A percentile compares a stretch with the other conserved stretches of the same genome.
These are phyloP conservation scores for Rhabdomys dilectus DNA, from an alignment of 2,113 vertebrate genomes.

Conservation along the genomic window DNA sequence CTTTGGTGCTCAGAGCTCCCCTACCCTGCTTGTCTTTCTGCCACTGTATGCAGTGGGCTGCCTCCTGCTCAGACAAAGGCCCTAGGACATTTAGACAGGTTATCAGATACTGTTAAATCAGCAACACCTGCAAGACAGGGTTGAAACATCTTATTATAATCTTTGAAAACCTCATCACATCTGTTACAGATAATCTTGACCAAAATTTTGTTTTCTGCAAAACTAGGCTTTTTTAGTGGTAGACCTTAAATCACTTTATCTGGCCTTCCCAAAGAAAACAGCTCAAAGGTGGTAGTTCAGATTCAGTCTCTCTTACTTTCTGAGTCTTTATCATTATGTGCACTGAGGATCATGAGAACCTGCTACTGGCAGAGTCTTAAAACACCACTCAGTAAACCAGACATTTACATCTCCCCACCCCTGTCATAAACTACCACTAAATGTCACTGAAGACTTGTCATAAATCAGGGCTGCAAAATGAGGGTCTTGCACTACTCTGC, in stretches of 20 bases:
- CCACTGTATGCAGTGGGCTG: background rate
- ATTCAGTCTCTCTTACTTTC: slow-evolving; percentile 51
- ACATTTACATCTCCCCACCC: background rate
- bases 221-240: background rate
- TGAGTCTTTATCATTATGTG: background rate
- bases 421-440: background rate
- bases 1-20: background rate
- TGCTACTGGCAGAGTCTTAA: background rate
- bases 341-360: background rate
- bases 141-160: background rate
- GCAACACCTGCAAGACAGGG: background rate
- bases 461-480: slow-evolving; percentile 46
- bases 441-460: background rate
- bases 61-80: too few species aligned
- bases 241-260: slow-evolving; percentile 2
- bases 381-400: background rate
- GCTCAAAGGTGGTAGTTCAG: slow-evolving; percentile 59
- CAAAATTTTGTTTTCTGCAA: slow-evolving; percentile 57
- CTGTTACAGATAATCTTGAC: background rate
- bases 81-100: background rate
- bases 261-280: slow-evolving; percentile 63
- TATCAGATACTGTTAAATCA: background rate
- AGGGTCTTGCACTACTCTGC: rapidly evolving
- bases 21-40: too few species aligned
- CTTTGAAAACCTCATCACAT: background rate